Conservation (phyloP, 2,888 invertebrate genomes). For the Oegoconia quadripuncta region DNA sequence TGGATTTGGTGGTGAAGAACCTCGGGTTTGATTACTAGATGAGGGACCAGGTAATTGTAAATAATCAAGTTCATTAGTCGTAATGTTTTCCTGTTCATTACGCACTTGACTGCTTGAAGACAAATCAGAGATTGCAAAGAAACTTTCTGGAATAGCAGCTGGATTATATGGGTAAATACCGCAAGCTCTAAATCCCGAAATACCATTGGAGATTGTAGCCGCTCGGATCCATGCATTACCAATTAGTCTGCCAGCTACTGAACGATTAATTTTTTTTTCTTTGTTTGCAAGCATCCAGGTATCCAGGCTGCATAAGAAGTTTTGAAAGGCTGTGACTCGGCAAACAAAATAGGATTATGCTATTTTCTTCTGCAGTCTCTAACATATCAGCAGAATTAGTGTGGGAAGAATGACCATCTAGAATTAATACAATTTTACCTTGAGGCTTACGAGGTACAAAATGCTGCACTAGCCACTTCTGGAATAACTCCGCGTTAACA, state of each 20-base stretch:
- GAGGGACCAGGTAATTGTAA: no score
- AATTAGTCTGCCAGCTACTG: constrained; percentile 18
- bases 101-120: no score
- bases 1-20: no score
- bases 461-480: constrained; percentile 20
- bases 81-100: no score
- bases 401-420: constrained; percentile 30
- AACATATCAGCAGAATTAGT: constrained; percentile 22
- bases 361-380: constrained; percentile 24
- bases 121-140: constrained; percentile 7
- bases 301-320: constrained; percentile 19
- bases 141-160: constrained; percentile 20
- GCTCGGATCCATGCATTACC: constrained; percentile 22
- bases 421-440: constrained; percentile 26
- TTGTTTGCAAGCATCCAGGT: constrained; percentile 21
- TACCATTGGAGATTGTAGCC: constrained; percentile 23
- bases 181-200: constrained; percentile 23
- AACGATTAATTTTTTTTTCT: constrained; percentile 12
- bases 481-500: constrained; percentile 21
- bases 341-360: constrained; percentile 21
- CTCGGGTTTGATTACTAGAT: no score
- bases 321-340: constrained; percentile 13
- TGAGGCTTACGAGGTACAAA: constrained; percentile 23
- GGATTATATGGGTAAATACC: constrained; percentile 31
- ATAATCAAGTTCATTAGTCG: no score